These are phyloP conservation scores for Avahi laniger DNA, from an alignment of 2,797 vertebrate species.

Conservation along the genomic window DNA sequence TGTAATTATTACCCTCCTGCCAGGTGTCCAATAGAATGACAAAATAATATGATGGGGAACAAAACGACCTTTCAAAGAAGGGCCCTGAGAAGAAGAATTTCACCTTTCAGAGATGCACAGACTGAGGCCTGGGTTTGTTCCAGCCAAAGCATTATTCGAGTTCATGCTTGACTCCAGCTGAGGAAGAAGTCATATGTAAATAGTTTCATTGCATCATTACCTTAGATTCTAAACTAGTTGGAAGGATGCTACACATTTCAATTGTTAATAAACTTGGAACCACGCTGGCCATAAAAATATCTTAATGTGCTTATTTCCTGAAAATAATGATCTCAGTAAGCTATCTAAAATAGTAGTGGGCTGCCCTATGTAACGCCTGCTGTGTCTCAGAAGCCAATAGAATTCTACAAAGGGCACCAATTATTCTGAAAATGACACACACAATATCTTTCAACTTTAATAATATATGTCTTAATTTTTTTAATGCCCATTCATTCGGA, in stretches of 20 bases:
- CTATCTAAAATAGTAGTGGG: slow-evolving; percentile 24
- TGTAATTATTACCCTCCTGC: background rate
- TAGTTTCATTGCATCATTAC: slow-evolving; percentile 11
- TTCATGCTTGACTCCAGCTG: background rate
- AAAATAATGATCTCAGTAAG: slow-evolving; percentile 11
- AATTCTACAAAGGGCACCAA: background rate
- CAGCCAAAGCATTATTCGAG: background rate
- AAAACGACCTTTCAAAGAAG: background rate
- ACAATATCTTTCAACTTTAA: background rate
- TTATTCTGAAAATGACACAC: background rate
- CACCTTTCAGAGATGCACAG: background rate
- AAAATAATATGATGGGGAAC: background rate
- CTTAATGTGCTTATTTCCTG: slow-evolving; percentile 44
- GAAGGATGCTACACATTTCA: slow-evolving; percentile 54
- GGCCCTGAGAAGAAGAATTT: background rate
- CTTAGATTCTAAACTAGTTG: background rate
- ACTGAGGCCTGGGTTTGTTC: background rate
- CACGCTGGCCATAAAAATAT: background rate
- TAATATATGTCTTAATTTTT: background rate
- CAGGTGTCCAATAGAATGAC: background rate
- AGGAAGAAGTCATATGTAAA: background rate
- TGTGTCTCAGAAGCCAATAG: background rate
- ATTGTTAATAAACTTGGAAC: slow-evolving; percentile 62
- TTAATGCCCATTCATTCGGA: background rate
- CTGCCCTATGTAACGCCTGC: background rate